Conservation (phyloP, 2,113 vertebrate species). For the Oenanthe oenanthe region DNA sequence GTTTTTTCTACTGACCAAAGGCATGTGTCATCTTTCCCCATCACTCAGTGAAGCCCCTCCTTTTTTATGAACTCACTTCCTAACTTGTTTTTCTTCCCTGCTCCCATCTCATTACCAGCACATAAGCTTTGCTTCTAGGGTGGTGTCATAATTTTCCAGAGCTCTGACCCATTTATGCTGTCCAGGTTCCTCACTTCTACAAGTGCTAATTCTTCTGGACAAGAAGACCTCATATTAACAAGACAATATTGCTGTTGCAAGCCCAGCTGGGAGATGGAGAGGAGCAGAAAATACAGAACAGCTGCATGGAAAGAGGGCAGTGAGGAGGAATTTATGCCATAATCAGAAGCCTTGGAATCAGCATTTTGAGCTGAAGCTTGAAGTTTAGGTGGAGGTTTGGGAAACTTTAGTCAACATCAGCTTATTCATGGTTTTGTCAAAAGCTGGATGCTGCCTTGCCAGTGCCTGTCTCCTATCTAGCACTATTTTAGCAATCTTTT, state of each 20-base stretch:
- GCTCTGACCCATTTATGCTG: neutral
- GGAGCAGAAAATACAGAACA: neutral
- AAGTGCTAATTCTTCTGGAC: neutral
- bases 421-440: neutral
- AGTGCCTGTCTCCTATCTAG: neutral
- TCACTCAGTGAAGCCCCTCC: neutral
- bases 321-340: neutral
- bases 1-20: neutral
- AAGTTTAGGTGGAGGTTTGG: neutral
- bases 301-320: neutral
- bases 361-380: neutral
- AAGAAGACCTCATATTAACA: neutral
- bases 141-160: neutral
- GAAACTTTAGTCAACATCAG: neutral
- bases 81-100: neutral
- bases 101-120: neutral
- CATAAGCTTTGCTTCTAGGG: accelerated
- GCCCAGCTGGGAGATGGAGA: neutral
- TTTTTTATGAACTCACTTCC: neutral
- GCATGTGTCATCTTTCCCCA: neutral
- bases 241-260: neutral
- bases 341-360: neutral
- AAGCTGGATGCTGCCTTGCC: neutral
- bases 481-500: neutral
- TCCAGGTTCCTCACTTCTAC: neutral